phyloP scores from a whole-genome alignment of 2,797 vertebrate genomes.

The Kryptopterus vitreolus region DNA sequence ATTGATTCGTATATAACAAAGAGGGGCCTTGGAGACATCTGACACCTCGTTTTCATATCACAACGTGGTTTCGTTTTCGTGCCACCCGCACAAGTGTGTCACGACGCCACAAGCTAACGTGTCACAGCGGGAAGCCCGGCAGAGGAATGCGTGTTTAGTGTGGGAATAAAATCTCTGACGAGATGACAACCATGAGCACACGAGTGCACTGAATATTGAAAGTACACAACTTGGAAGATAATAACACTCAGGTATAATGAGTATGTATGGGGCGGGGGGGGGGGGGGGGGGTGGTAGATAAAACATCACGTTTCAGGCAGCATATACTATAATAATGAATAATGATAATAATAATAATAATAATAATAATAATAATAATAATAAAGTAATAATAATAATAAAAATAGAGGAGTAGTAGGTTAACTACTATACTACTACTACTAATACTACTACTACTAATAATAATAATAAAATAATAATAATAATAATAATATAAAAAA shows the following conservation, averaged over 20 bases:
- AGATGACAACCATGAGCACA: background rate
- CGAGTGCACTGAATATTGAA: background rate
- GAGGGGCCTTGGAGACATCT: slow-evolving; percentile 16
- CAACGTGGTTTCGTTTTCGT: slow-evolving; percentile 25
- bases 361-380: no score
- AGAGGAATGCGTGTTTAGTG: slow-evolving; percentile 11
- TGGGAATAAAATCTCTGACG: background rate
- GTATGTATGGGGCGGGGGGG: no score
- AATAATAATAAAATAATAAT: no score
- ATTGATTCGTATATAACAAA: slow-evolving; percentile 38
- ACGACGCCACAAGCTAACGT: slow-evolving; percentile 39
- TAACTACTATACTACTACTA: no score
- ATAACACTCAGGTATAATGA: background rate
- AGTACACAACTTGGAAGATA: background rate
- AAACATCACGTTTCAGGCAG: background rate
- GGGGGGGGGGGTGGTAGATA: no score
- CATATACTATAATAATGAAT: background rate
- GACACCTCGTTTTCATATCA: slow-evolving; percentile 28
- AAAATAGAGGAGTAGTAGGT: no score
- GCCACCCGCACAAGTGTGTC: slow-evolving; percentile 19
- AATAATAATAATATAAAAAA: no score
- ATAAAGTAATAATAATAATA: no score
- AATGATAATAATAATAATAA: no score
- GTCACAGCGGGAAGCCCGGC: slow-evolving; percentile 17
- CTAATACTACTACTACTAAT: no score